Percentiles rank a stretch among this genome's conserved stretches.
Conservation (phyloP, 2,888 invertebrate genomes). For the Rotaria sp. region DNA sequence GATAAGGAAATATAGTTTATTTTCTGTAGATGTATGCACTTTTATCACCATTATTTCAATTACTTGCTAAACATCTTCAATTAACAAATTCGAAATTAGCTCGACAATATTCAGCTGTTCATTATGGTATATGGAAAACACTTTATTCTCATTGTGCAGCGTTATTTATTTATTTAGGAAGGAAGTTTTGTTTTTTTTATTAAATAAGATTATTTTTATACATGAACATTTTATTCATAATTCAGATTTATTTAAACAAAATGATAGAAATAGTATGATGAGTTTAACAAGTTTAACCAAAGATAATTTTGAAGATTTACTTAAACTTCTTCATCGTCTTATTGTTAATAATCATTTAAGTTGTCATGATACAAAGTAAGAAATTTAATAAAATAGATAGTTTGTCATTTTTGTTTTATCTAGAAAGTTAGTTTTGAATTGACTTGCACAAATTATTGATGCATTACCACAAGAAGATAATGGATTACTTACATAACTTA, state of each 20-base stretch:
- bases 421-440: constrained; percentile 59
- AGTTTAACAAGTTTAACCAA: constrained; percentile 61
- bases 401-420: constrained; percentile 23
- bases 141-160: constrained; percentile 79
- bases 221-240: constrained; percentile 37
- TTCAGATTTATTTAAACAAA: constrained; percentile 33
- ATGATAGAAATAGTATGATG: constrained; percentile 40
- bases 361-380: constrained; percentile 25
- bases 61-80: constrained; percentile 67
- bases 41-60: constrained; percentile 78
- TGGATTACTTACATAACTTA: constrained; percentile 63
- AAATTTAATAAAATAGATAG: background rate
- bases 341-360: constrained; percentile 43
- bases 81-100: constrained; percentile 61
- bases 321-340: constrained; percentile 65
- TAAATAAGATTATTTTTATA: background rate
- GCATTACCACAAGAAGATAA: constrained; percentile 68
- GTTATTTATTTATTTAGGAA: constrained; percentile 45
- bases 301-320: constrained; percentile 70
- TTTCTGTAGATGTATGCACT: constrained; percentile 73
- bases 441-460: constrained; percentile 68
- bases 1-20: background rate
- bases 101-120: constrained; percentile 63
- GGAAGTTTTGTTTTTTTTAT: background rate
- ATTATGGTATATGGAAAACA: constrained; percentile 71